phyloP scores from a whole-genome alignment of 1,140 invertebrate genomes.

The Drosophila sucinea region DNA sequence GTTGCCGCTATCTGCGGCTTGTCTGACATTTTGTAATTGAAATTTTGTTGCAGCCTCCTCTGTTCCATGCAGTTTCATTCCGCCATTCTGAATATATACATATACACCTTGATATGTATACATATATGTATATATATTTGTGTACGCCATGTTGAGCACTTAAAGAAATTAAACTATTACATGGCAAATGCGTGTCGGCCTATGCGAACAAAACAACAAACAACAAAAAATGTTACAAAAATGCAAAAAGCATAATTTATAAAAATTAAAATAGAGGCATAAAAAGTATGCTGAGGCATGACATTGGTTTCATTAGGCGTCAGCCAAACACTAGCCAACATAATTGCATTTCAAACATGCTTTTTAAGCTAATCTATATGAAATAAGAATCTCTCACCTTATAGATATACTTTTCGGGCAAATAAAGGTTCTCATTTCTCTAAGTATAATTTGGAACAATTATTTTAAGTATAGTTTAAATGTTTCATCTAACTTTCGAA shows the following conservation, averaged over 20 bases:
- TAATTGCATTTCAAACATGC: too few species aligned
- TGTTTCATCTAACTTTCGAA: too few species aligned
- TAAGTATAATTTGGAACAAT: too few species aligned
- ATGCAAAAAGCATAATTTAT: conserved; percentile 28
- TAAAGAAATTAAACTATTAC: conserved; percentile 73
- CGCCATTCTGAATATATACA: conserved; percentile 17
- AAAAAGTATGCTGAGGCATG: too few species aligned
- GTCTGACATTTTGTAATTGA: conserved; percentile 76
- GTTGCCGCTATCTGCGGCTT: conserved; percentile 58
- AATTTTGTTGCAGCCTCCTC: conserved; percentile 66
- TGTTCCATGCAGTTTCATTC: conserved; percentile 24
- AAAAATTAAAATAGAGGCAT: conserved; percentile 1
- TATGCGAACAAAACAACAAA: conserved; percentile 53
- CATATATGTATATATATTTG: not conserved
- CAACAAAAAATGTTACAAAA: conserved; percentile 42
- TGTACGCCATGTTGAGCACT: conserved; percentile 62
- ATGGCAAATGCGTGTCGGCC: conserved; percentile 33
- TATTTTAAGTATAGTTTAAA: too few species aligned
- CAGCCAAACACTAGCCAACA: too few species aligned
- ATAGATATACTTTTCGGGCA: too few species aligned
- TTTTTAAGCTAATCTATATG: too few species aligned
- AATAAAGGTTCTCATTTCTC: too few species aligned
- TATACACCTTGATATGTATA: not conserved
- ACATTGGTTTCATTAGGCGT: too few species aligned
- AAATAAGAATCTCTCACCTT: too few species aligned